Evolutionary conservation across 2,888 invertebrate species (phyloP), one percentile per base, ranked within the genome.

Genomic region (Aquatica leii): DNA sequence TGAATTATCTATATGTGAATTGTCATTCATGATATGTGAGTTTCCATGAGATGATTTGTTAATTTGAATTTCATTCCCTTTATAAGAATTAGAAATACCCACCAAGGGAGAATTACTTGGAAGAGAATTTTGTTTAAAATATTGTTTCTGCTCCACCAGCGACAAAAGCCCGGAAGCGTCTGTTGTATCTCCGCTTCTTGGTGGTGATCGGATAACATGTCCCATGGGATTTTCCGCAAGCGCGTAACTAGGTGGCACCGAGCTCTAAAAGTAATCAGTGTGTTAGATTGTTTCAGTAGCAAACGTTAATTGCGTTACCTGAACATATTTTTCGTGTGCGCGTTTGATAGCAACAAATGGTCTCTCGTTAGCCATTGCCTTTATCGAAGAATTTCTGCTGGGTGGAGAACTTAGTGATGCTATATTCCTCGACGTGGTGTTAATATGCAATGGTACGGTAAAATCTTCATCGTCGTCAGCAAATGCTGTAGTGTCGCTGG

Each of bases 401-500:
- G 56, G 53, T 69, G 73, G 65, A 51, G 73, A 64, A 61, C 65
- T 69, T 70, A 76, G 65, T 68, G 75, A 69, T 68, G 55, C 67
- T 67, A 60, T 69, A 49, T 75, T 74, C 48, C 72, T 74, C 15
- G 77, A 73, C 67, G 77, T 70, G 20, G 88, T 89, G 80, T 89
- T 88, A 73, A 90, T 88, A 76, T 89, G 89, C 49, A 90, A 81
- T n/a, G 90, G 89, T 43, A 89, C 86, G 66, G 87, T 86, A 79
- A 88, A 88, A 49, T 89, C 89, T 66, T 90, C 90, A 66, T 90
- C 90, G 72, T 91, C 91, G 74, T 91, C 91, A 50, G 91, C 90
- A 72, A 91, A 88, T 5, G 91, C 89, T 43, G 91, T 91, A 20
- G 91, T 91, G 77, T 92, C 92, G 76, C 91, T 91, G 43, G 91